Base-by-base conservation (phyloP, 2,113 vertebrate species). In the Festucalex cinctus region DNA sequence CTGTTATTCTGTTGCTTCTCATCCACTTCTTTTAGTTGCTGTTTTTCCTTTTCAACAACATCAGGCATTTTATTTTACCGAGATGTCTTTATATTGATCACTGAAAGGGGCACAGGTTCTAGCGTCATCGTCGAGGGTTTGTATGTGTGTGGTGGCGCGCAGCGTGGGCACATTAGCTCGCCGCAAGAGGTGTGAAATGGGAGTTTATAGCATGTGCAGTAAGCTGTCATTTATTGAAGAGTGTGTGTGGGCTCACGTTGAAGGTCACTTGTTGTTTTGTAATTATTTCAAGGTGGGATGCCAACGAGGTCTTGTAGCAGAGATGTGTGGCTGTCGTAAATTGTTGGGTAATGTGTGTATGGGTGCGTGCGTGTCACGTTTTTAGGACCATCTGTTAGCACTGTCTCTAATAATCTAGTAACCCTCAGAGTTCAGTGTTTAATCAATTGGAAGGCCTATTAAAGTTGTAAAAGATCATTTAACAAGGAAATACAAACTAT, bases 351-450 rank as follows among this genome's bases (percentile, higher is more conserved):
- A 39, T 60, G 19, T 53, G 71, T 67, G 19, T 32, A 46, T 7
- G 68, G 58, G 22, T 53, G 56, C 1, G 79, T 85, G 66, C 71
- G 73, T 66, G 68, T 66, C 66, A 75, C 84, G 80, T 84, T 82
- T 57, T 65, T 46, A 48, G 20, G 43, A 61, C 89, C 68, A 81
- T 91, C 90, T 91, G 87, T 89, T 84, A 82, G 77, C 71, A 5
- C 57, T 72, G 68, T 71, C 68, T 56, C 36, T 20, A 39, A 16
- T 6, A 43, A 43, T 62, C n/a, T 16, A 16, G 59, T 37, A 63
- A 67, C 86, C 76, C 63, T 85, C 37, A 65, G 20, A 56, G 63
- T 54, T 61, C 69, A 32, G 61, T 48, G 6, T 56, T 70, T 70
- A 43, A 26, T 68, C 60, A 39, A 68, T 65, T 69, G 65, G 63